Evolutionary conservation across 2,113 vertebrate species (phyloP), one percentile per base, ranked within the genome.

Genomic region (Hystrix cristata): DNA sequence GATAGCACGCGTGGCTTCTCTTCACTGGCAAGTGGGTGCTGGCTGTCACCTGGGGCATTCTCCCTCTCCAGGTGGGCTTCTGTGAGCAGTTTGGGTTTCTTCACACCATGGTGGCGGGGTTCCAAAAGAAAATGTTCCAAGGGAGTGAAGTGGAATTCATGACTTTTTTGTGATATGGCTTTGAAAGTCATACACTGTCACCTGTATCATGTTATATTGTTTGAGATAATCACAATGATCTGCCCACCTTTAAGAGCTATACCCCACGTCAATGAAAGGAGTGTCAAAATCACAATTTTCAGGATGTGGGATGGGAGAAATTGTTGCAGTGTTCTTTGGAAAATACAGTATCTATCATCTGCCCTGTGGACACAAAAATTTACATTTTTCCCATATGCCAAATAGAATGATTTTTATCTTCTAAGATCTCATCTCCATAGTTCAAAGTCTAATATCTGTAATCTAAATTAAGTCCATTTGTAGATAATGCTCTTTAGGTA

Each of bases 191-290:
- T 38, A 16, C 27, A 27, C 29, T 53, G 1, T 46, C 31, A 51
- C 10, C 59, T 51, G 14, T 19, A 34, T 55, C 7, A 1, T 55
- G 81, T 51, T 91, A 25, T 71, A 19, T 62, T 34, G 13, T 69
- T 89, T 88, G 59, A 94, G 69, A 79, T 62, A 90, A 60, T 94
- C 43, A 55, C n/a, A 83, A 71, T 65, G 69, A 72, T 60, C 55
- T 90, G 46, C 16, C 46, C 74, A 59, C 19, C 27, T 64, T 78
- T 79, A 83, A 86, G 80, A 86, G 53, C 82, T 23, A 11, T 48
- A 83, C 5, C 0, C 19, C 31, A 48, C 29, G 67, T 82, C n/a
- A 71, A 62, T 64, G 16, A 64, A 55, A 95, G 27, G 46, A 51
- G 4, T 57, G 16, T 76, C 46, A 57, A 76, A 91, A 59, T 76